Conservation (phyloP, 2,888 invertebrate genomes). For the Eucera pruinosa region DNA sequence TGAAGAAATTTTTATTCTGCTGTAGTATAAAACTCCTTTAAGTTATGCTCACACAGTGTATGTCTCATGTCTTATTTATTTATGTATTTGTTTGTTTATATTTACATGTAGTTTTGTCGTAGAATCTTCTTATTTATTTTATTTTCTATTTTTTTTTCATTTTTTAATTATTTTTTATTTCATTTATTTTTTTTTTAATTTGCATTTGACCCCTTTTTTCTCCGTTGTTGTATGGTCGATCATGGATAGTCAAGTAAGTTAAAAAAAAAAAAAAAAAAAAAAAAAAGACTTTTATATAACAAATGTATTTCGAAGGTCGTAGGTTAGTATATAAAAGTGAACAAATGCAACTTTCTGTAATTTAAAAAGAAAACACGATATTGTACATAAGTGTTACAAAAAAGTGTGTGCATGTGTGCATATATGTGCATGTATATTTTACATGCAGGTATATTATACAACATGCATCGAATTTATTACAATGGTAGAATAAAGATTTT, state of each 20-base stretch:
- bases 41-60: constrained; percentile 84
- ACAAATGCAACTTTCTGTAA: constrained; percentile 32
- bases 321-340: constrained; percentile 28
- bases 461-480: constrained; percentile 48
- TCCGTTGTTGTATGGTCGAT: constrained; percentile 73
- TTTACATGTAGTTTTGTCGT: constrained; percentile 60
- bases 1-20: constrained; percentile 78
- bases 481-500: constrained; percentile 63
- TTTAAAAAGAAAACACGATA: constrained; percentile 26
- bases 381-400: constrained; percentile 50
- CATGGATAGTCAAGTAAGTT: constrained; percentile 66
- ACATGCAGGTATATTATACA: constrained; percentile 54
- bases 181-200: constrained; percentile 47
- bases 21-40: constrained; percentile 80
- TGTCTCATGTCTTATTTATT: constrained; percentile 83
- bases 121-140: constrained; percentile 60
- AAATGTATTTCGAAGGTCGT: constrained; percentile 48
- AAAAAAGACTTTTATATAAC: constrained; percentile 35
- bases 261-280: constrained; percentile 3
- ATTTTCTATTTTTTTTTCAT: constrained; percentile 25
- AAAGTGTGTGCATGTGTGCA: constrained; percentile 57
- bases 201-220: constrained; percentile 71
- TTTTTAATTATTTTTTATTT: constrained; percentile 8
- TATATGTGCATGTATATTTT: constrained; percentile 53
- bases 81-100: constrained; percentile 64